Evolutionary conservation across 2,888 invertebrate genomes (phyloP), one percentile per base, ranked within the genome.

Genomic region (Apodemia mormo): DNA sequence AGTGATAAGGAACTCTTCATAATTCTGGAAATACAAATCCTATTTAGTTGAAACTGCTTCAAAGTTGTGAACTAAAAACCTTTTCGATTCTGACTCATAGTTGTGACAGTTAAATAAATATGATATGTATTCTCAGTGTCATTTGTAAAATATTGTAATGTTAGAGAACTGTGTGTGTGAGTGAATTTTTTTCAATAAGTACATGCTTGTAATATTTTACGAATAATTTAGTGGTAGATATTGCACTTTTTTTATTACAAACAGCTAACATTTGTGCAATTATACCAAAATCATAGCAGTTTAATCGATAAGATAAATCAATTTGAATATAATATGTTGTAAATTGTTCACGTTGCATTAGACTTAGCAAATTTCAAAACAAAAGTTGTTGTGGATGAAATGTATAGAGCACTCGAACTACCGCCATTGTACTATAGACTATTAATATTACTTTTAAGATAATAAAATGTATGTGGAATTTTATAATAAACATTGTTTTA

Each of bases 1-100:
- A 58, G 58, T 58, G 58, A 58, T 58, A 58, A 30, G 58, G 58
- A 33, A 10, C 30, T n/a, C n/a, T n/a, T 58, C 58, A 30, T 58
- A 10, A 58, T 58, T 58, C 58, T 58, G 58, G 58, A 30, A 58
- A 58, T 58, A 58, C 58, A 58, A 30, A 58, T 58, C 58, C 58
- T 58, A 58, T 58, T 58, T 58, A 30, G 14, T 49, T 4, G 49
- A 49, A 49, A 49, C 14, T 49, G 49, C 49, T 49, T 14, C 14
- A 49, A 49, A 49, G 12, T 49, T 49, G 45, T 49, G 49, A 49
- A 49, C 49, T 14, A 58, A 10, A 33, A 10, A 12, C 58, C 29
- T 2, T 33, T 56, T 10, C 56, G 30, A 29, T 30, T 58, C 58
- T 30, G 58, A 58, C 22, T 56, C 29, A 14, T 56, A 29, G 29